Percentiles rank a stretch among this genome's conserved stretches.
These are phyloP conservation scores for Drosophila subquinaria DNA, from an alignment of 2,888 invertebrate genomes.

Conservation along the genomic window DNA sequence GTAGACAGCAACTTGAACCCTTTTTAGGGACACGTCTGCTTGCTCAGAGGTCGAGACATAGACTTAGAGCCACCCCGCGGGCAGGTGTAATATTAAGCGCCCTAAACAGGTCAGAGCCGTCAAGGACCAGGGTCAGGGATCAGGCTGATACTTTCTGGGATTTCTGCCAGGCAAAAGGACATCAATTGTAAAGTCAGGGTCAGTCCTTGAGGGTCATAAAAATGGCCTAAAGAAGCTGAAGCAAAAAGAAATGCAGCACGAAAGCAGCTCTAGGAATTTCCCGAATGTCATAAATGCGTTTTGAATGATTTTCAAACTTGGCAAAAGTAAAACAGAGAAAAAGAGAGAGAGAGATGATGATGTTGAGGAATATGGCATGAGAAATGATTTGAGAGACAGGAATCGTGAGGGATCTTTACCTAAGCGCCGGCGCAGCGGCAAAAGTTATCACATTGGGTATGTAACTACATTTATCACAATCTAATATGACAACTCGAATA, in stretches of 20 bases:
- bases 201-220: slow-evolving; percentile 24
- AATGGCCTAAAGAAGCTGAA: neutral
- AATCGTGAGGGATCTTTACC: neutral
- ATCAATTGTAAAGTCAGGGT: slow-evolving; percentile 57
- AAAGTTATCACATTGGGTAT: slow-evolving; percentile 83
- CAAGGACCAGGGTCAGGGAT: slow-evolving; percentile 14
- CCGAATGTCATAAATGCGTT: slow-evolving; percentile 58
- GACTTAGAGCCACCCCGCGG: slow-evolving; percentile 18
- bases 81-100: slow-evolving; percentile 49
- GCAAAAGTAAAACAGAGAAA: neutral
- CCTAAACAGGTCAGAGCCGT: slow-evolving; percentile 4
- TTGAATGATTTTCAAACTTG: slow-evolving; percentile 61
- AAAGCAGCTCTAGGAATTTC: slow-evolving; percentile 63
- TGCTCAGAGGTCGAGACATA: no score
- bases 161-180: slow-evolving; percentile 20
- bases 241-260: slow-evolving; percentile 5
- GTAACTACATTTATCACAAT: slow-evolving; percentile 84
- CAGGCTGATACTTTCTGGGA: slow-evolving; percentile 21
- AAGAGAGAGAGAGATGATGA: slow-evolving; percentile 1
- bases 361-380: neutral
- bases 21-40: slow-evolving; percentile 10
- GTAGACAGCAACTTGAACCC: slow-evolving; percentile 35
- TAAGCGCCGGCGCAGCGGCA: slow-evolving; percentile 56
- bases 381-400: slow-evolving; percentile 1
- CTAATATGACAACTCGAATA: slow-evolving; percentile 83